A percentile compares a stretch with the other conserved stretches of the same genome.
These are phyloP conservation scores for Streptopelia turtur DNA, from an alignment of 2,797 vertebrate genomes.

Conservation along the genomic window DNA sequence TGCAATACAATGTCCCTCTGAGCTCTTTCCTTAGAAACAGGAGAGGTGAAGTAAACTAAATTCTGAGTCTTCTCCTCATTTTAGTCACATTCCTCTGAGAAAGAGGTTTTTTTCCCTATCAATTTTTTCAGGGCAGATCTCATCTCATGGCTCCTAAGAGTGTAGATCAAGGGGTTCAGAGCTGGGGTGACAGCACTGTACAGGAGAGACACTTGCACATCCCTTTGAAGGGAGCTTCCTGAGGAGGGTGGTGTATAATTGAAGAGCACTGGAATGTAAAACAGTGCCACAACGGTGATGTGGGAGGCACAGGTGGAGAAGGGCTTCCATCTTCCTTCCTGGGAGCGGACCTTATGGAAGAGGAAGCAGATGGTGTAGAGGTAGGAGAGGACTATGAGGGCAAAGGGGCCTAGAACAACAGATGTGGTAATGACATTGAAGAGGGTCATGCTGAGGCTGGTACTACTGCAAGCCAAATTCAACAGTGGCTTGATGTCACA, in stretches of 20 bases:
- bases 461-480: constrained; percentile 37
- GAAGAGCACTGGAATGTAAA: constrained; percentile 17
- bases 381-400: constrained; percentile 43
- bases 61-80: not conserved
- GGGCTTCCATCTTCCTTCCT: constrained; percentile 43
- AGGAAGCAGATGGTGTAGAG: constrained; percentile 26
- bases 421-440: constrained; percentile 45
- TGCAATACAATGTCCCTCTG: not conserved
- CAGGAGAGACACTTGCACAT: not conserved
- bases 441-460: constrained; percentile 8
- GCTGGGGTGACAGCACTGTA: constrained; percentile 41
- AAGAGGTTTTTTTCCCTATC: too few relatives aligned
- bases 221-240: not conserved
- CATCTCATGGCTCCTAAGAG: constrained; percentile 25
- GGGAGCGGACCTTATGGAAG: not conserved
- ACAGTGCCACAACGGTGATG: constrained; percentile 21
- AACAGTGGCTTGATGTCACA: constrained; percentile 61
- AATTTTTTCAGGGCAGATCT: not conserved
- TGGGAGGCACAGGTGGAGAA: constrained; percentile 62
- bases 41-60: too few relatives aligned
- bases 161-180: constrained; percentile 53
- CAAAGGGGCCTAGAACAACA: constrained; percentile 19
- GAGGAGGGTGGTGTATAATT: not conserved
- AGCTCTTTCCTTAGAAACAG: not conserved
- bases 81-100: not conserved